Evolutionary conservation across 2,113 vertebrate species (phyloP).

Genomic region (Leucopternis melanops): DNA sequence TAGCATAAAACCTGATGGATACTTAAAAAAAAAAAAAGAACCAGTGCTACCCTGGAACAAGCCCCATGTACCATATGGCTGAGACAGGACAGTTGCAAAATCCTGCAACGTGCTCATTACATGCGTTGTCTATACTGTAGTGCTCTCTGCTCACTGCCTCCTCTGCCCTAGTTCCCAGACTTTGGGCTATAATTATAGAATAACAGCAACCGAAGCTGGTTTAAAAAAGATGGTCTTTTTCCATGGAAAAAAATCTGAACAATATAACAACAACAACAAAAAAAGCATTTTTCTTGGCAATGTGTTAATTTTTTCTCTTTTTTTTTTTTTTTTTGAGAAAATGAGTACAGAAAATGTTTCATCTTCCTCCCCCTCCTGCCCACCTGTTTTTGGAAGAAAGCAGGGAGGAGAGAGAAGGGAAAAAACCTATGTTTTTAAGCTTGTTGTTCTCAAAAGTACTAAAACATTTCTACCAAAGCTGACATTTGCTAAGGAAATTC

Average conservation of each 20-base stretch:
- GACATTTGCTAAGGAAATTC: slow-evolving; percentile 1
- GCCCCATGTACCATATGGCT: neutral
- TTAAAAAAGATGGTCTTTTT: neutral
- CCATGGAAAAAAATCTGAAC: neutral
- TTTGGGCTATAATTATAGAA: slow-evolving; percentile 47
- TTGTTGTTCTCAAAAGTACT: neutral
- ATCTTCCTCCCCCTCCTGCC: neutral
- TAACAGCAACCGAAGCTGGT: neutral
- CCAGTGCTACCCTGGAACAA: neutral
- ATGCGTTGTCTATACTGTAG: neutral
- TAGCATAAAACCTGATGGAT: neutral
- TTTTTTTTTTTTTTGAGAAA: neutral
- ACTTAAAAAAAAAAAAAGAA: neutral
- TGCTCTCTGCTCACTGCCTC: neutral
- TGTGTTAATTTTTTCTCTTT: neutral
- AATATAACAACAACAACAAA: neutral
- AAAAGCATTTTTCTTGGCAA: neutral
- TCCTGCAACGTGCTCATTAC: neutral
- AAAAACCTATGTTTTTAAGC: neutral
- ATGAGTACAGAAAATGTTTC: neutral
- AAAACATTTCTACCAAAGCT: neutral
- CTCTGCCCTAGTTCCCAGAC: slow-evolving; percentile 48
- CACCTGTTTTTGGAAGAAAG: neutral
- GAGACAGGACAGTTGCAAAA: slow-evolving; percentile 4
- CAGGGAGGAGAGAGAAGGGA: neutral